Evolutionary conservation across 2,113 vertebrate species (phyloP), one percentile per base, ranked within the genome.

Genomic region (Erinaceus europaeus): DNA sequence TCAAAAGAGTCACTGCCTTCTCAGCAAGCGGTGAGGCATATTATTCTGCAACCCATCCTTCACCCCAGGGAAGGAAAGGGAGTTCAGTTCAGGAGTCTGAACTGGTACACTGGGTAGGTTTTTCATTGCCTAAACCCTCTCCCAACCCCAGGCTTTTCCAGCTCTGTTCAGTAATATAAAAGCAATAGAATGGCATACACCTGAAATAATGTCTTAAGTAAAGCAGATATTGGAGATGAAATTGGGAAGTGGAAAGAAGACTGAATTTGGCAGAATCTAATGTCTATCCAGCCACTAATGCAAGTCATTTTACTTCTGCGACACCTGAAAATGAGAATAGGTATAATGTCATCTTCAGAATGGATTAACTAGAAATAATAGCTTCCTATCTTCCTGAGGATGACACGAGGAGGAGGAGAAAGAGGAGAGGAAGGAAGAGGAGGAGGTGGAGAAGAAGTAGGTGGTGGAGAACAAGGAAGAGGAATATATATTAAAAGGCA

Each of bases 1-100:
- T 48, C 73, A 36, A 67, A n/a, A 84, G 65, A 85, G 80, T 81
- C 76, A 62, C 29, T 44, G 25, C 68, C 32, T 88, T 72, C 84
- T 75, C 38, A 29, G 65, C 59, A 57, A 44, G 36, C n/a, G 25
- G 32, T 25, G 53, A 74, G 69, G 71, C 25, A 4, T 48, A 25
- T 7, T 78, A 9, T 80, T 78, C 55, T 29, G 36, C 9, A 76
- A 71, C 29, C 11, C 67, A 67, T 17, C 32, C 18, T 1, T 32
- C 52, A 17, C 69, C 5, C 9, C 3, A 34, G 48, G 29, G 38
- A n/a, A 53, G 5, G 1, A 20, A 15, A 52, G 42, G 3, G 6
- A 14, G 23, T 65, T 61, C 77, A 25, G 32, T 29, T 6, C 44
- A 32, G 65, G 32, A 48, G 40, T 12, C 21, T 44, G 23, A 38